A percentile compares a stretch with the other conserved stretches of the same genome.
phyloP scores from a whole-genome alignment of 2,888 invertebrate species.

The Deladenus siricidicola region DNA sequence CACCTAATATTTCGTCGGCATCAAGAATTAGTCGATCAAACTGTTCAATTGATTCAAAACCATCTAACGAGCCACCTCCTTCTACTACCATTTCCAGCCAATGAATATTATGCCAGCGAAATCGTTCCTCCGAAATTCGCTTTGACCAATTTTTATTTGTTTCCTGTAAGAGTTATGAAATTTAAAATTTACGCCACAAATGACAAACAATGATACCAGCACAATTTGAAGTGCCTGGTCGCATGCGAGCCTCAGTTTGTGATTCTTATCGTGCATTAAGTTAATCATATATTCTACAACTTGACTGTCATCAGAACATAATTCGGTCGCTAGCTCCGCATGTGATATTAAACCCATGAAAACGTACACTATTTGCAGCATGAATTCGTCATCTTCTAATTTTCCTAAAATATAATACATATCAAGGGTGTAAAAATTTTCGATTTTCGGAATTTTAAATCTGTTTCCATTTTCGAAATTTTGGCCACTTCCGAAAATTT shows the following conservation, averaged over 20 bases:
- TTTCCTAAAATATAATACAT: constrained; percentile 64
- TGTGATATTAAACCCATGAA: constrained; percentile 82
- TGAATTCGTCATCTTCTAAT: constrained; percentile 96
- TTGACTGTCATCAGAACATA: constrained; percentile 59
- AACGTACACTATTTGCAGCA: constrained; percentile 88
- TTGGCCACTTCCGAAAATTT: background rate
- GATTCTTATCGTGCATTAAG: constrained; percentile 89
- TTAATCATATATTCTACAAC: constrained; percentile 92
- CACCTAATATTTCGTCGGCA: constrained; percentile 1
- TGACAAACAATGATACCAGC: too few relatives aligned
- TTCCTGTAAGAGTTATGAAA: constrained; percentile 15
- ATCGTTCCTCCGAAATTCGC: constrained; percentile 83
- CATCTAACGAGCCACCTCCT: background rate
- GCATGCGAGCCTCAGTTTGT: constrained; percentile 69
- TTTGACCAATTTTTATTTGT: constrained; percentile 83
- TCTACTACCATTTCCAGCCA: constrained; percentile 83
- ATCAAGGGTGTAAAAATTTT: too few relatives aligned
- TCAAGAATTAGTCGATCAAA: constrained; percentile 2
- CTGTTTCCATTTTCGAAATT: background rate
- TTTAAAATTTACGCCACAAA: too few relatives aligned
- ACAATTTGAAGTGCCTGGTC: constrained; percentile 90
- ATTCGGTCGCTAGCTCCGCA: constrained; percentile 57
- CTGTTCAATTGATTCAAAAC: background rate
- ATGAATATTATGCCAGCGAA: constrained; percentile 94
- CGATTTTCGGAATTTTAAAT: background rate